Evolutionary conservation across 2,888 invertebrate species (phyloP).

Genomic region (Latrodectus hesperus): DNA sequence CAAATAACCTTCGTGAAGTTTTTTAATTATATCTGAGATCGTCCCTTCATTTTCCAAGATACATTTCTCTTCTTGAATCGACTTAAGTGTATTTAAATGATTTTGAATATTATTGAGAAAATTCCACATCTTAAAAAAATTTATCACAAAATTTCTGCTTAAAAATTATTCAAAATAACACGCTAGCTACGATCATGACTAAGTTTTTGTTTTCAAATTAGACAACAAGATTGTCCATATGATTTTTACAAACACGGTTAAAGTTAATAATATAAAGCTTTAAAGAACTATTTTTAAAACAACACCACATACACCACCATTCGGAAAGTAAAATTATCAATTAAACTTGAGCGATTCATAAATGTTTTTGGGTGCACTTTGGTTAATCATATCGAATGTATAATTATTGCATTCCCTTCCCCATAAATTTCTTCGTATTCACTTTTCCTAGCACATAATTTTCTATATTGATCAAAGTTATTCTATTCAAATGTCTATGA

Average conservation of each 20-base stretch:
- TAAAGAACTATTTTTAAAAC: neutral
- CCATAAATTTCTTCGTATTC: no score
- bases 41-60: slow-evolving; percentile 26
- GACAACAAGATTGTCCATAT: no score
- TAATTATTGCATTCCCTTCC: no score
- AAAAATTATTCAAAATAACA: neutral
- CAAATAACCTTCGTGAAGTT: slow-evolving; percentile 29
- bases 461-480: no score
- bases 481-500: no score
- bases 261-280: neutral
- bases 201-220: slow-evolving; percentile 9
- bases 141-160: neutral
- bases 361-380: no score
- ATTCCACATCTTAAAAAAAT: slow-evolving; percentile 23
- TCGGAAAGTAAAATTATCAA: no score
- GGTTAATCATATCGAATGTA: no score
- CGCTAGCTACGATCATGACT: neutral
- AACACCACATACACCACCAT: no score
- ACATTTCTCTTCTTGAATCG: slow-evolving; percentile 1
- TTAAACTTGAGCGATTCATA: no score
- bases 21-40: slow-evolving; percentile 35
- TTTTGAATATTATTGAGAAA: slow-evolving; percentile 23
- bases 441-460: no score
- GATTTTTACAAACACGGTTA: neutral
- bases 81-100: slow-evolving; percentile 35